Conservation (phyloP, 1,140 invertebrate species). For the Drosophila busckii region DNA sequence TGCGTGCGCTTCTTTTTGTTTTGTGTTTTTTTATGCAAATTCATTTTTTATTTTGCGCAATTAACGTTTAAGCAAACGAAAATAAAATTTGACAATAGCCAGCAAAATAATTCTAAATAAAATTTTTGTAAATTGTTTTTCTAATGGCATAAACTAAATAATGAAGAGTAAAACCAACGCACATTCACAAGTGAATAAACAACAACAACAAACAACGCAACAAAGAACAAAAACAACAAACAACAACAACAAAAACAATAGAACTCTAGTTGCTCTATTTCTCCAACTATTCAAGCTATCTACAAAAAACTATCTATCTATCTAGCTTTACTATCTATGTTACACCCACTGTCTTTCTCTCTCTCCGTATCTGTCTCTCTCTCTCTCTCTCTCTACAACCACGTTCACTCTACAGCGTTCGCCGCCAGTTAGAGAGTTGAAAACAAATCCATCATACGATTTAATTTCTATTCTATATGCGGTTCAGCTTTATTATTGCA, state of each 20-base stretch:
- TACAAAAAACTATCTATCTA: conserved; percentile 18
- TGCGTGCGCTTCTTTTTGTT: not conserved
- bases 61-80: conserved; percentile 12
- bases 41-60: conserved; percentile 17
- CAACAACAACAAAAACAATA: conserved; percentile 27
- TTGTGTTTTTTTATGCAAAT: conserved; percentile 13
- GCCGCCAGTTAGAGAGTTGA: conserved; percentile 16
- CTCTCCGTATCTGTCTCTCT: not conserved
- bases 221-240: conserved; percentile 24
- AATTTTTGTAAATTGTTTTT: conserved; percentile 7
- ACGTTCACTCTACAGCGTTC: conserved; percentile 3
- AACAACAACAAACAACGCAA: conserved; percentile 5
- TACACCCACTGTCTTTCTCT: not conserved
- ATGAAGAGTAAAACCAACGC: conserved; percentile 34
- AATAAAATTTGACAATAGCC: conserved; percentile 32
- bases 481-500: conserved; percentile 79
- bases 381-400: conserved; percentile 3
- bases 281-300: too few relatives aligned
- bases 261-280: not conserved
- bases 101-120: conserved; percentile 4
- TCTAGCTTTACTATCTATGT: not conserved
- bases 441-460: conserved; percentile 76
- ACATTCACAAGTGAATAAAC: conserved; percentile 24
- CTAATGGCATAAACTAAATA: conserved; percentile 3
- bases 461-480: conserved; percentile 79